Evolutionary conservation across 2,888 invertebrate species (phyloP), one percentile per base, ranked within the genome.

Genomic region (Ichneumon xanthorius): DNA sequence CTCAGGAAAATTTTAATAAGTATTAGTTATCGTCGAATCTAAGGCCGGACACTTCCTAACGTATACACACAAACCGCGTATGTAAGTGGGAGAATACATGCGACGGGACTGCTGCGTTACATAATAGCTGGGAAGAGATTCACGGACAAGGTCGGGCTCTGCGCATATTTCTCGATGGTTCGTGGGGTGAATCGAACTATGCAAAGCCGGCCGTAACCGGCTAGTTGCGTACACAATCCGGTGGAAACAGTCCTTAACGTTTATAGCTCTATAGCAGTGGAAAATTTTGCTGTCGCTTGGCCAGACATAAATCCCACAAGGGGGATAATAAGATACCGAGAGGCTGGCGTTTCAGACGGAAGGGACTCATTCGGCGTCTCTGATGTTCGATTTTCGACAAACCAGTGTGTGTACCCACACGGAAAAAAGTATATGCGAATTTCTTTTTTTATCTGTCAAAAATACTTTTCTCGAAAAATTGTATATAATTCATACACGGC

Each of bases 301-400:
- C 30, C 11, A 22, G 55, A 37, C 53, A 22, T 11, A 30, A 72
- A 16, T 14, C 26, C 26, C 45, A 50, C n/a, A 40, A 70, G 68
- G 63, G 75, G 68, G 67, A n/a, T 48, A 72, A 67, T 67, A 78
- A 79, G 63, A 79, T 75, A 4, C n/a, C 61, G 53, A 19, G 16
- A 45, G 11, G 45, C 37, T 40, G 40, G 33, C 9, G n/a, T 75
- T 83, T 71, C 33, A 76, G 67, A 80, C 84, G 84, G 84, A 80
- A 80, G 80, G 76, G 76, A 76, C 76, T 84, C 76, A 84, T 80
- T 65, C 65, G 22, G 61, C 22, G 50, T 76, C 50, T 65, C 71
- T 37, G 7, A 70, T 11, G 55, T 58, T 78, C 45, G 45, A 45
- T 30, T 58, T 1, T 55, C 55, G 58, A 53, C 37, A 22, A 65